phyloP scores from a whole-genome alignment of 2,888 invertebrate species.

The Synergus umbraculus region DNA sequence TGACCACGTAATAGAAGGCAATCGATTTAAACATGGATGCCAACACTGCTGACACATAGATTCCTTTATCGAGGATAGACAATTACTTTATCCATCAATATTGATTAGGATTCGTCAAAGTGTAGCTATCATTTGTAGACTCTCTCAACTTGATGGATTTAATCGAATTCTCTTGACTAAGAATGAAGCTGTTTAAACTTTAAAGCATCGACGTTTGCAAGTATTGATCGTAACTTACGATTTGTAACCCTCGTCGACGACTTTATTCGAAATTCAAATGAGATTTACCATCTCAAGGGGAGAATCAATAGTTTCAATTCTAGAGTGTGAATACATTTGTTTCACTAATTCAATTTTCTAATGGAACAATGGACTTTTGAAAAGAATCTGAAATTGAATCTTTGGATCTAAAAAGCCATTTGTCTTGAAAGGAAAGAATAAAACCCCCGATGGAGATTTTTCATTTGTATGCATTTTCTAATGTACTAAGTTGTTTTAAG shows the following conservation, averaged over 20 bases:
- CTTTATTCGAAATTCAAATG: constrained; percentile 38
- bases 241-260: background rate
- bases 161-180: background rate
- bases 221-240: constrained; percentile 2
- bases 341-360: constrained; percentile 38
- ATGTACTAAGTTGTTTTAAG: background rate
- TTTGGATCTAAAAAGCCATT: background rate
- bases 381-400: background rate
- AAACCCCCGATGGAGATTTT: background rate
- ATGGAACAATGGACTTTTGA: constrained; percentile 17
- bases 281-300: background rate
- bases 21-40: constrained; percentile 15
- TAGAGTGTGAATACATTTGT: constrained; percentile 34
- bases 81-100: constrained; percentile 17
- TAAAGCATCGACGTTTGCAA: background rate
- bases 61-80: constrained; percentile 2
- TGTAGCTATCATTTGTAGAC: background rate
- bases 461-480: background rate
- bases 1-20: background rate
- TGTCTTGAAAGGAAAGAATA: background rate
- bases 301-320: constrained; percentile 43
- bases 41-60: constrained; percentile 13
- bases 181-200: background rate
- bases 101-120: constrained; percentile 14
- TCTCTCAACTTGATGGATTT: background rate